Percentiles rank a stretch among this genome's conserved stretches.
Evolutionary conservation across 2,113 vertebrate species (phyloP).

Genomic region (Gambusia affinis): DNA sequence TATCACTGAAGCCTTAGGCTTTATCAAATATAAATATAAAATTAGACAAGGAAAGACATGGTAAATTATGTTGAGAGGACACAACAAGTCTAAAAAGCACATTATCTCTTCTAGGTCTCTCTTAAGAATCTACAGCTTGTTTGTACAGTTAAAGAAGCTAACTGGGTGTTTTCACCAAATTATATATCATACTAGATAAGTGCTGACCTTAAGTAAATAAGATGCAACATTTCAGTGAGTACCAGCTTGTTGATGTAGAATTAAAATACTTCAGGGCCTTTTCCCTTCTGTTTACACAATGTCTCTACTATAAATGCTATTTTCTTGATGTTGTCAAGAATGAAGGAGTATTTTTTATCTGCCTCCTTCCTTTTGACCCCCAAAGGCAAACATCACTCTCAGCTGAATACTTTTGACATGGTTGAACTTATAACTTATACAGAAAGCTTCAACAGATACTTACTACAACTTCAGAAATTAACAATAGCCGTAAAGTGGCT

Average conservation of each 20-base stretch:
- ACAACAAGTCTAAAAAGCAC: slow-evolving; percentile 44
- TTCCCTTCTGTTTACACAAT: not conserved
- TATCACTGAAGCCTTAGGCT: slow-evolving; percentile 42
- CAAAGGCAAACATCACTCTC: slow-evolving; percentile 20
- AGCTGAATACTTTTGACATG: slow-evolving; percentile 21
- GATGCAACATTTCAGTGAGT: slow-evolving; percentile 15
- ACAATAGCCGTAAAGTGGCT: slow-evolving; percentile 39
- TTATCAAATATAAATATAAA: slow-evolving; percentile 48
- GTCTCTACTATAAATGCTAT: not conserved
- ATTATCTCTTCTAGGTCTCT: slow-evolving; percentile 8
- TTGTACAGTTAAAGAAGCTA: not conserved
- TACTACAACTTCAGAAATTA: slow-evolving; percentile 35
- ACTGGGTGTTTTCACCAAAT: not conserved
- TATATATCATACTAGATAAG: not conserved
- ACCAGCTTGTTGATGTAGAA: slow-evolving; percentile 1
- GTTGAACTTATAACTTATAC: slow-evolving; percentile 42
- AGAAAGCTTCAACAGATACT: slow-evolving; percentile 34
- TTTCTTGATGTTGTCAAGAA: slow-evolving; percentile 13
- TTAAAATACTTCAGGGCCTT: slow-evolving; percentile 11
- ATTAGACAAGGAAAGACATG: slow-evolving; percentile 20
- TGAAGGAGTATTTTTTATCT: slow-evolving; percentile 14
- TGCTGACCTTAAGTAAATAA: slow-evolving; percentile 19
- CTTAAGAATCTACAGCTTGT: not conserved
- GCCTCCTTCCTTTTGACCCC: slow-evolving; percentile 29
- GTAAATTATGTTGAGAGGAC: slow-evolving; percentile 37